Percentiles rank a stretch among this genome's conserved stretches.
Conservation (phyloP, 2,113 vertebrate genomes). For the Lasiurus cinereus region DNA sequence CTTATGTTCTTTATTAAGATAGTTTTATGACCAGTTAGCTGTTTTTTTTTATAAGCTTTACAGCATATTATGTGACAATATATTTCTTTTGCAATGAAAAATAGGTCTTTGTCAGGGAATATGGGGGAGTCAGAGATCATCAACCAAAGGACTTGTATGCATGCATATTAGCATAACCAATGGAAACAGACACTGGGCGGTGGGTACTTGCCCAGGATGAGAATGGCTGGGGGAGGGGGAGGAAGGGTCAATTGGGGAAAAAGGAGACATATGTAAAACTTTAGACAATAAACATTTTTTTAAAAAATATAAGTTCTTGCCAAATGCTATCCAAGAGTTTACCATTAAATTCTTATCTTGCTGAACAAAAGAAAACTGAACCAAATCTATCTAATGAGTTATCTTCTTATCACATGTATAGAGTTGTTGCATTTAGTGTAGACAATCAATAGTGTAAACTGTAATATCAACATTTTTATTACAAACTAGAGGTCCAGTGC, state of each 20-base stretch:
- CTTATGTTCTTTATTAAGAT: conserved; percentile 15
- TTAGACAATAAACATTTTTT: no score
- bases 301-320: neutral
- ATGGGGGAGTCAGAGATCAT: no score
- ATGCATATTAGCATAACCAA: no score
- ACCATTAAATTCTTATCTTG: neutral
- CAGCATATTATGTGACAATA: neutral
- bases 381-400: neutral
- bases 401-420: neutral
- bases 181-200: no score
- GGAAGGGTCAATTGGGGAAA: no score
- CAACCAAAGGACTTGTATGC: no score
- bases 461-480: conserved; percentile 32
- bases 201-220: no score
- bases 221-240: no score
- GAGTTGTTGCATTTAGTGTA: neutral
- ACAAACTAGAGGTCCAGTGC: no score
- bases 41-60: conserved; percentile 43
- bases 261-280: no score
- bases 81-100: neutral
- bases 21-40: conserved; percentile 7
- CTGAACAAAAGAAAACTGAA: conserved; percentile 6
- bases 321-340: conserved; percentile 21
- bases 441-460: neutral
- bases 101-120: neutral